These are phyloP conservation scores for Lepidurus packardi DNA, from an alignment of 1,140 invertebrate species.

Conservation along the genomic window DNA sequence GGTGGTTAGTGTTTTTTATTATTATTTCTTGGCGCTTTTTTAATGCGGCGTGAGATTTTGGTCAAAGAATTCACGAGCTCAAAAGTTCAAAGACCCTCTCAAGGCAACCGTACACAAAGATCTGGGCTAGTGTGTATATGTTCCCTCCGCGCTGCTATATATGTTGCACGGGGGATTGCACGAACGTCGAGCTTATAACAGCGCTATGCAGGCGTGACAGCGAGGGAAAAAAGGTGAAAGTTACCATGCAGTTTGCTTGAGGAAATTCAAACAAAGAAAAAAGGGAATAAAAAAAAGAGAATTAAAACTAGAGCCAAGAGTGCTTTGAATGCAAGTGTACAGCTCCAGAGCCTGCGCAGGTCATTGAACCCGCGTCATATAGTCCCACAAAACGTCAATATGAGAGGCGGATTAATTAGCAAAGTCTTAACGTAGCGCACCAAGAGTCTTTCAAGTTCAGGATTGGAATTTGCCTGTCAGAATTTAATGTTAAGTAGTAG, in stretches of 20 bases:
- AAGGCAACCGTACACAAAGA: neutral
- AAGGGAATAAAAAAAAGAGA: slow-evolving; percentile 35
- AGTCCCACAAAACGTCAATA: neutral
- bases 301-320: slow-evolving; percentile 31
- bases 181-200: neutral
- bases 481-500: too few species aligned
- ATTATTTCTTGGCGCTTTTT: neutral
- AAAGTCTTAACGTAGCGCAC: neutral
- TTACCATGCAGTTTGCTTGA: slow-evolving; percentile 33
- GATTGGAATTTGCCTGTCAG: too few species aligned
- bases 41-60: slow-evolving; percentile 4
- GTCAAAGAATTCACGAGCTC: slow-evolving; percentile 12
- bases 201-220: slow-evolving; percentile 25
- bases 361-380: slow-evolving; percentile 25
- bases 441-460: neutral
- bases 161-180: too few species aligned
- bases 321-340: slow-evolving; percentile 11
- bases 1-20: neutral
- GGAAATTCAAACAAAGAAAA: slow-evolving; percentile 31
- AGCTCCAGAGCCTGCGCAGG: slow-evolving; percentile 16
- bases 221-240: slow-evolving; percentile 27
- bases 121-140: slow-evolving; percentile 9
- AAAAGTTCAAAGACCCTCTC: neutral
- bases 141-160: neutral
- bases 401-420: neutral